Evolutionary conservation across 1,140 invertebrate genomes (phyloP).

Genomic region (Drosophila seguyi): DNA sequence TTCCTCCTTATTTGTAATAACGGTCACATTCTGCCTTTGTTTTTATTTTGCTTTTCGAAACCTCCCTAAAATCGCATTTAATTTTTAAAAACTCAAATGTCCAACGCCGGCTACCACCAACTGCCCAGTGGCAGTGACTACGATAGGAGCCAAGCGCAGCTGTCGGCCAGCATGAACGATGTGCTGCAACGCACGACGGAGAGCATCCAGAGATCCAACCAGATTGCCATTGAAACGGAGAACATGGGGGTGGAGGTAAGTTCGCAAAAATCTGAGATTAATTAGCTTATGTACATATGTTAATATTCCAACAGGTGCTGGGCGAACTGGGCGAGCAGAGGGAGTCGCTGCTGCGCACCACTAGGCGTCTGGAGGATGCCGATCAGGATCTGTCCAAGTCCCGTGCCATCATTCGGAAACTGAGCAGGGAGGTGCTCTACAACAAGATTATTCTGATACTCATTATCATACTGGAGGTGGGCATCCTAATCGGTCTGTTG

Average conservation of each 20-base stretch:
- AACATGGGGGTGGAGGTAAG: constrained; percentile 90
- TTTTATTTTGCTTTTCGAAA: constrained; percentile 23
- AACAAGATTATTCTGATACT: constrained; percentile 86
- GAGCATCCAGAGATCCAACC: constrained; percentile 87
- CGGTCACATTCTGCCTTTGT: constrained; percentile 34
- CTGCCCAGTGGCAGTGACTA: constrained; percentile 63
- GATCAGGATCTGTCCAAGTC: constrained; percentile 85
- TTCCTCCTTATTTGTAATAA: neutral
- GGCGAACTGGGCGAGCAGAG: constrained; percentile 85
- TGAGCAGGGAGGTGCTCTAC: constrained; percentile 86
- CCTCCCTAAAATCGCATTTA: constrained; percentile 22
- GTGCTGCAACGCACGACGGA: constrained; percentile 61
- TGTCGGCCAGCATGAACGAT: constrained; percentile 65
- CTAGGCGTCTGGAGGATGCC: constrained; percentile 85
- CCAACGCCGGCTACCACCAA: constrained; percentile 62
- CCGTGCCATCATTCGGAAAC: constrained; percentile 79
- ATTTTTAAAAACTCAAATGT: constrained; percentile 31
- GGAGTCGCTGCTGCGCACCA: constrained; percentile 85
- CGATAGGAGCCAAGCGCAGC: constrained; percentile 56
- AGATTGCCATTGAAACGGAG: constrained; percentile 92
- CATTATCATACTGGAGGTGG: constrained; percentile 86
- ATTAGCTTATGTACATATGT: neutral
- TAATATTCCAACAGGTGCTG: constrained; percentile 58
- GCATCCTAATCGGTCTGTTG: constrained; percentile 67
- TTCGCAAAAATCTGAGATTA: neutral